Conservation (phyloP, 2,113 vertebrate species). For the Anolis sagrei region DNA sequence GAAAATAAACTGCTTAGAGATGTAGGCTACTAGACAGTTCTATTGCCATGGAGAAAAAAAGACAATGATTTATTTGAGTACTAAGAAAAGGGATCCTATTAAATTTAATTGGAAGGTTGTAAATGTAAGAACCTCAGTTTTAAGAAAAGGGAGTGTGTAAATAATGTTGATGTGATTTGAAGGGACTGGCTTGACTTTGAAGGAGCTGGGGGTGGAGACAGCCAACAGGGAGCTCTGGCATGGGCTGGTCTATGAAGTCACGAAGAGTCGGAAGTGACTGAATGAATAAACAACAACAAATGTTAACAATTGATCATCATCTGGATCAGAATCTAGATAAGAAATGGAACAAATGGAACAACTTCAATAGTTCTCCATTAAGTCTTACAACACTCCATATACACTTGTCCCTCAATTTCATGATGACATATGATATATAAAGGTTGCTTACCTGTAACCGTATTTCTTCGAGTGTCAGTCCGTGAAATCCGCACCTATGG, state of each 20-base stretch:
- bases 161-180: no score
- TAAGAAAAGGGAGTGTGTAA: background rate
- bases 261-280: no score
- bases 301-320: background rate
- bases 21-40: background rate
- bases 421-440: no score
- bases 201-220: no score
- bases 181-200: no score
- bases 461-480: no score
- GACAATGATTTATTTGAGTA: background rate
- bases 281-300: no score
- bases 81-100: background rate
- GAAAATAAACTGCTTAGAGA: background rate
- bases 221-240: no score
- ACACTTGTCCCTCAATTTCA: background rate
- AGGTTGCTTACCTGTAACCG: no score
- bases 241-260: no score
- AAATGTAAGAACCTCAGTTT: background rate
- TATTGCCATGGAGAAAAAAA: background rate
- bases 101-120: background rate
- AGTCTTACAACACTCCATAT: background rate
- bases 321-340: background rate
- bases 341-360: background rate
- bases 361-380: background rate
- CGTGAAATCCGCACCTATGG: no score